These are phyloP conservation scores for Bolinopsis microptera DNA, from an alignment of 37 sponge, comb jelly and placozoan species.

Conservation along the genomic window DNA sequence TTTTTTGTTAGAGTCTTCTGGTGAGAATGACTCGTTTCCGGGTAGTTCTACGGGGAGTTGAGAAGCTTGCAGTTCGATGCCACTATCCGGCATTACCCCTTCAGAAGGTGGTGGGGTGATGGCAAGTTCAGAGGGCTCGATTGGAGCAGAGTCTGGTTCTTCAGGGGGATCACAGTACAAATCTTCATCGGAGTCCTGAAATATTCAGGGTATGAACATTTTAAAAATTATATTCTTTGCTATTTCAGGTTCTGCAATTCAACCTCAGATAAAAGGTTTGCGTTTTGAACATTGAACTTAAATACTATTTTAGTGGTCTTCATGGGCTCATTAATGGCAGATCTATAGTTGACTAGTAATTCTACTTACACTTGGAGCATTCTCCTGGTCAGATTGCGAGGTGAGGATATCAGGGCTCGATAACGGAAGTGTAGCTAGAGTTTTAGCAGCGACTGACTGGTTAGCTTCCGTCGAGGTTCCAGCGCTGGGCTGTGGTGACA, in stretches of 20 bases:
- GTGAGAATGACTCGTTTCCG: neutral
- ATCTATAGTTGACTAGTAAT: too few relatives aligned
- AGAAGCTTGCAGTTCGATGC: neutral
- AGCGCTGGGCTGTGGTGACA: neutral
- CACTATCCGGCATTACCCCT: neutral
- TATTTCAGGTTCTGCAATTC: too few relatives aligned
- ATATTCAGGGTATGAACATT: too few relatives aligned
- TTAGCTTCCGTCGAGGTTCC: neutral
- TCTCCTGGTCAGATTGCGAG: neutral
- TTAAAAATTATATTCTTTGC: too few relatives aligned
- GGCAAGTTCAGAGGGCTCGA: neutral
- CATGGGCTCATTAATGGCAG: too few relatives aligned
- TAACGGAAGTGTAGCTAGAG: neutral
- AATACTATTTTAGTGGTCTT: too few relatives aligned
- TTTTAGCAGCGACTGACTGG: neutral
- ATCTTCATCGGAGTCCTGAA: constrained; percentile 52
- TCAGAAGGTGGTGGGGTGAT: constrained; percentile 4
- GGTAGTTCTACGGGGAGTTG: neutral
- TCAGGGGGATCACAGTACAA: constrained; percentile 19
- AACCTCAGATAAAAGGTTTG: too few relatives aligned
- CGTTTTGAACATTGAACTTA: too few relatives aligned
- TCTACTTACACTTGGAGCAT: neutral
- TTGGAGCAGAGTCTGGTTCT: neutral
- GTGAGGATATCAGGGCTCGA: neutral
- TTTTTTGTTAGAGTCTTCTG: neutral